These are phyloP conservation scores for Cydia strobilella DNA, from an alignment of 1,140 invertebrate genomes.

Conservation along the genomic window DNA sequence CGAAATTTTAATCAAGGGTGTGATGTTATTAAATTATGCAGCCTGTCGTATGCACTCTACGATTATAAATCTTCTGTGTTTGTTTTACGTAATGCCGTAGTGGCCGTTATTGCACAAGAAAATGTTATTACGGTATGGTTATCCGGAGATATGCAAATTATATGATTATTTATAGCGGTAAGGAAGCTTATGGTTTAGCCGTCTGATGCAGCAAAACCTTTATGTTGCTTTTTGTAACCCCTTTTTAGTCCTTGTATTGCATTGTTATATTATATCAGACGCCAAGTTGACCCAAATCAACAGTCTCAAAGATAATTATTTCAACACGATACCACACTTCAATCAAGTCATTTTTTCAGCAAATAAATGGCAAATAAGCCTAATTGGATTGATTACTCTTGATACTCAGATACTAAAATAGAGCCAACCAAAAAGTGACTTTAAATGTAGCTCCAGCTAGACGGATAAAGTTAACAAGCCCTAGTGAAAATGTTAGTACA, in stretches of 20 bases:
- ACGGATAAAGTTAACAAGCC: not conserved
- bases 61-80: constrained; percentile 69
- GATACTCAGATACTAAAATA: not conserved
- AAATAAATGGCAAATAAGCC: not conserved
- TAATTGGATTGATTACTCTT: too few relatives aligned
- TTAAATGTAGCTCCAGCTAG: not conserved
- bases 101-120: constrained; percentile 48
- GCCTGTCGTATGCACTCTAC: constrained; percentile 73
- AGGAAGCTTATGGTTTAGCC: constrained; percentile 27
- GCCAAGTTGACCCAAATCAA: constrained; percentile 40
- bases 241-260: not conserved
- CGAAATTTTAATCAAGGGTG: constrained; percentile 78
- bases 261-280: not conserved
- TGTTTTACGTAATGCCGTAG: constrained; percentile 58
- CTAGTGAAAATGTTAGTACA: not conserved
- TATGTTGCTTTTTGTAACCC: constrained; percentile 17
- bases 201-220: constrained; percentile 18
- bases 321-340: constrained; percentile 56
- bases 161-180: constrained; percentile 47
- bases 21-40: constrained; percentile 79
- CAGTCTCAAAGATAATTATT: constrained; percentile 40
- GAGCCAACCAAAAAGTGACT: not conserved
- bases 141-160: constrained; percentile 38
- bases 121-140: constrained; percentile 38
- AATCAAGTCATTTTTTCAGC: constrained; percentile 42